A percentile compares a stretch with the other conserved stretches of the same genome.
Evolutionary conservation across 2,888 invertebrate genomes (phyloP).

Genomic region (Aelia acuminata): DNA sequence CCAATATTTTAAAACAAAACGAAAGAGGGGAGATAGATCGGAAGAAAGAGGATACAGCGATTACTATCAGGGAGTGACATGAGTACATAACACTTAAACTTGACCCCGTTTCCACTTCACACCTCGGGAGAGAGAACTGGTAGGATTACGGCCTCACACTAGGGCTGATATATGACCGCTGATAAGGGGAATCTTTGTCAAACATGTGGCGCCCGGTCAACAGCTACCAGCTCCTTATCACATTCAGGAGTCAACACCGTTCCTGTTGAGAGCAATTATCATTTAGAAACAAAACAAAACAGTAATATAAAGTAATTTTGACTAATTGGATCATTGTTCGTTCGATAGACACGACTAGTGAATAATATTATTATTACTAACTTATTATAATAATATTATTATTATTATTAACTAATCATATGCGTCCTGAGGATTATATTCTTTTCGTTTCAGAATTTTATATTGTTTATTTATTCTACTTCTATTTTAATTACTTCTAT

Average conservation of each 20-base stretch:
- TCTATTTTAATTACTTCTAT: too few relatives aligned
- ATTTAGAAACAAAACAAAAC: background rate
- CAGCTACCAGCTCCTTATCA: background rate
- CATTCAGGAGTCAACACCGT: background rate
- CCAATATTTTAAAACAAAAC: background rate
- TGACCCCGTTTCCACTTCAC: background rate
- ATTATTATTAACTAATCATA: too few relatives aligned
- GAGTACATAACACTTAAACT: background rate
- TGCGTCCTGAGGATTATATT: too few relatives aligned
- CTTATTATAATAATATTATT: too few relatives aligned
- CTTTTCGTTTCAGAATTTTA: too few relatives aligned
- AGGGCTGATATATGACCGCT: background rate
- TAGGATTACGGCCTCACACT: background rate
- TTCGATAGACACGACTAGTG: too few relatives aligned
- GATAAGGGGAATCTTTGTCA: slow-evolving; percentile 19
- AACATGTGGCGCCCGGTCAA: background rate
- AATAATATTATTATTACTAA: too few relatives aligned
- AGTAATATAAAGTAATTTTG: too few relatives aligned
- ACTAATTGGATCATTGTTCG: too few relatives aligned
- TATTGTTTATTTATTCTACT: too few relatives aligned
- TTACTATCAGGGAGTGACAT: background rate
- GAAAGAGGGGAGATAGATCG: background rate
- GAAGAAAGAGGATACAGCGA: background rate
- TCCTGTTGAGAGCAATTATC: background rate
- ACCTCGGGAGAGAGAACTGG: background rate